Conservation (phyloP, 2,888 invertebrate species). For the Ormyrus pomaceus region DNA sequence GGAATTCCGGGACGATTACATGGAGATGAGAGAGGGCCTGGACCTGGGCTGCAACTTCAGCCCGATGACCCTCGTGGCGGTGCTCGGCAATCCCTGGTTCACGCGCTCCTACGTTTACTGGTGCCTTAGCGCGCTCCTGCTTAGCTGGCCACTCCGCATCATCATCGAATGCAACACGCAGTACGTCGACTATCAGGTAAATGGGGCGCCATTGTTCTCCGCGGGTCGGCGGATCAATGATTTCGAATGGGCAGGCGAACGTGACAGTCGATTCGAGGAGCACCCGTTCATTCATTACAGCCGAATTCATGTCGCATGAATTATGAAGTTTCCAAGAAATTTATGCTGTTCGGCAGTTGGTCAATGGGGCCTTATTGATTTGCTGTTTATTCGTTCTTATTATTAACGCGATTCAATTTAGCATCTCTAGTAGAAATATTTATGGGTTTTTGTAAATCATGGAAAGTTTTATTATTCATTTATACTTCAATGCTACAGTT, state of each 20-base stretch:
- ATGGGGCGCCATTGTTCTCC: neutral
- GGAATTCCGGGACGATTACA: slow-evolving; percentile 88
- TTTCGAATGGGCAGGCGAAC: neutral
- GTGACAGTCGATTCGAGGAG: no score
- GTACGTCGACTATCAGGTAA: slow-evolving; percentile 87
- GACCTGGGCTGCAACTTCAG: slow-evolving; percentile 79
- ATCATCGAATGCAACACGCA: slow-evolving; percentile 89
- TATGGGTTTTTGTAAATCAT: no score
- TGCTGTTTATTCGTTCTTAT: no score
- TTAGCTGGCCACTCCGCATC: slow-evolving; percentile 90
- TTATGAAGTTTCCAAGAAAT: no score
- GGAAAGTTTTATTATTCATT: no score
- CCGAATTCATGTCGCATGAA: no score
- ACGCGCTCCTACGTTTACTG: slow-evolving; percentile 85
- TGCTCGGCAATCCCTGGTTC: slow-evolving; percentile 80
- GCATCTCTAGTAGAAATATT: no score
- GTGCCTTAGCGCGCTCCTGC: slow-evolving; percentile 83
- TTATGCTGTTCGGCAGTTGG: no score
- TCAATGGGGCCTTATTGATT: no score
- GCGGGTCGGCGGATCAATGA: neutral
- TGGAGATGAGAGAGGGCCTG: slow-evolving; percentile 89
- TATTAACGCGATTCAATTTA: no score
- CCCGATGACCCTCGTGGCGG: slow-evolving; percentile 70
- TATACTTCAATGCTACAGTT: no score
- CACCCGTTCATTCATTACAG: no score